Evolutionary conservation across 2,888 invertebrate species (phyloP).

Genomic region (Crematogaster levior): DNA sequence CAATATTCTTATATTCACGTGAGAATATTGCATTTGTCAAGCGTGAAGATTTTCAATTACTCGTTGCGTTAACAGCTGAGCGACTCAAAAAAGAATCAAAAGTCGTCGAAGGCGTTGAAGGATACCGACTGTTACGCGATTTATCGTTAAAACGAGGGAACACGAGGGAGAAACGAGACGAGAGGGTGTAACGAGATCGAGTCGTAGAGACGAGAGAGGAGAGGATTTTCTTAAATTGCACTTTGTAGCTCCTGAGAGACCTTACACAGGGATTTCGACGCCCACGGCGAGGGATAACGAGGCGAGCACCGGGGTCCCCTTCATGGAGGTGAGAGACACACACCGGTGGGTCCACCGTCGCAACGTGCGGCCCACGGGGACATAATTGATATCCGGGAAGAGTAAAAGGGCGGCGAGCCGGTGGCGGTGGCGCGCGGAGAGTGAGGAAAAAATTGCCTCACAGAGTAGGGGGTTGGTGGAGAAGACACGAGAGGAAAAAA

Average conservation of each 20-base stretch:
- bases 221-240: constrained; percentile 80
- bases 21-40: not conserved
- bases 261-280: constrained; percentile 77
- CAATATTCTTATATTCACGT: not conserved
- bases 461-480: constrained; percentile 61
- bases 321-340: constrained; percentile 75
- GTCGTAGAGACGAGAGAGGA: constrained; percentile 54
- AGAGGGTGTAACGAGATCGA: constrained; percentile 65
- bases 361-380: constrained; percentile 73
- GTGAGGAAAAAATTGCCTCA: constrained; percentile 49
- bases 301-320: constrained; percentile 65
- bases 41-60: not conserved
- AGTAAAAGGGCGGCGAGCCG: constrained; percentile 65
- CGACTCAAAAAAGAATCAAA: not conserved
- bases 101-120: constrained; percentile 20
- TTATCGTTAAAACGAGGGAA: constrained; percentile 64
- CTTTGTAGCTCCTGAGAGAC: constrained; percentile 80
- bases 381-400: constrained; percentile 80
- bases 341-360: constrained; percentile 76
- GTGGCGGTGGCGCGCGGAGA: constrained; percentile 62
- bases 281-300: constrained; percentile 81
- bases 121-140: constrained; percentile 59
- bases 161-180: constrained; percentile 44
- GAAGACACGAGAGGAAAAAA: constrained; percentile 60
- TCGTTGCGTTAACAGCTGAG: constrained; percentile 18